Evolutionary conservation across 2,113 vertebrate species (phyloP), one percentile per base, ranked within the genome.

Genomic region (Perca flavescens): DNA sequence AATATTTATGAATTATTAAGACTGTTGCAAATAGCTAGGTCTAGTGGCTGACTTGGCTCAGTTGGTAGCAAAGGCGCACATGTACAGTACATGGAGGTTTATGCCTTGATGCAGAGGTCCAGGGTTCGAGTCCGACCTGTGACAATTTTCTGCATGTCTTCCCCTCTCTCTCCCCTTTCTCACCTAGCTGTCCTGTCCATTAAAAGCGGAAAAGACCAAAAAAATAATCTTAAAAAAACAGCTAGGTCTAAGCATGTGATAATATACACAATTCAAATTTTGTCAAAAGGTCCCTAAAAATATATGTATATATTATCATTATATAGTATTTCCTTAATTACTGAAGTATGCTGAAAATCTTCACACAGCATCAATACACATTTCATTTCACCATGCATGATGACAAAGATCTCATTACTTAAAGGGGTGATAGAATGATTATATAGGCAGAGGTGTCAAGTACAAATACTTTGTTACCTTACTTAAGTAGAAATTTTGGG

Each of bases 1-100:
- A 80, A 65, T 79, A 76, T 79, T 87, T 72, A 80, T 68, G 16
- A 49, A 60, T 75, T 64, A 17, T 46, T 31, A 77, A 77, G 58
- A 77, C 28, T 57, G 22, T 11, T 47, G 46, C 46, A 67, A 88
- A 82, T 53, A n/a, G 54, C 6, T n/a, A 14, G 5, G 15, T 71
- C 43, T 49, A 57, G 28, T 28, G 28, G 28, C 28, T 28, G 2
- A 2, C 28, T 28, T 28, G 28, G 28, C 28, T 28, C 28, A 28
- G 28, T 28, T 28, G 28, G 28, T 28, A 28, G 28, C 2, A 2
- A 28, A 28, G 28, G 28, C 28, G 28, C 28, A 28, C 28, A 28
- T 28, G 2, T 28, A 28, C 28, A 28, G 2, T 28, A 28, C 28
- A 28, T 28, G 28, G 28, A 28, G 28, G 28, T 28, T 28, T 28